A percentile compares a stretch with the other conserved stretches of the same genome.
Evolutionary conservation across 2,113 vertebrate species (phyloP).

Genomic region (Opisthocomus hoazin): DNA sequence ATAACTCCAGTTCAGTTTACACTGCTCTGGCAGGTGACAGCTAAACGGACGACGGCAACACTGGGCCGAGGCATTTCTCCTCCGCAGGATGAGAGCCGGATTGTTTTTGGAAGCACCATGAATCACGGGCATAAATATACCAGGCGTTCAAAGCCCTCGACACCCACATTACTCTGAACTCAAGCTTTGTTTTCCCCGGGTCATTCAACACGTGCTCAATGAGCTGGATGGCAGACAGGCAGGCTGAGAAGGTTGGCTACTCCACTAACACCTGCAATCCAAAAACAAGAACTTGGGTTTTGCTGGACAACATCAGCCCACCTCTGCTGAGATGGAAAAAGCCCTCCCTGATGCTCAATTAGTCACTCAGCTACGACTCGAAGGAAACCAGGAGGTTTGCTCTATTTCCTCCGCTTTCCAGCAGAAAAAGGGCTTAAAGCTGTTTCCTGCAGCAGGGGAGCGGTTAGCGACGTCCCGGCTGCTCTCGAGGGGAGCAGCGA

Average conservation of each 20-base stretch:
- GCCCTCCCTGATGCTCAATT: background rate
- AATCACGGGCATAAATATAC: constrained; percentile 3
- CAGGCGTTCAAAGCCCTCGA: background rate
- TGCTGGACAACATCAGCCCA: background rate
- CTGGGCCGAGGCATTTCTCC: background rate
- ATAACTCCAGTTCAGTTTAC: background rate
- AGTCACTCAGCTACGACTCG: background rate
- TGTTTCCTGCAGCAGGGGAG: background rate
- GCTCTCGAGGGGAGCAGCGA: background rate
- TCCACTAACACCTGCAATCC: background rate
- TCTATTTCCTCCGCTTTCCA: background rate
- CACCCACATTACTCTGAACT: background rate
- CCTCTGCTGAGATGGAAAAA: background rate
- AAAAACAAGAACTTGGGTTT: background rate
- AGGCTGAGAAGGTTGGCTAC: background rate
- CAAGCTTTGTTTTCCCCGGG: background rate
- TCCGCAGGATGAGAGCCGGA: background rate
- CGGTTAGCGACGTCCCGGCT: background rate
- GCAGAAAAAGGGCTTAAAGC: background rate
- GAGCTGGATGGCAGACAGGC: background rate
- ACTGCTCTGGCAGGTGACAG: background rate
- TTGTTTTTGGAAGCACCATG: background rate
- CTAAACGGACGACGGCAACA: background rate
- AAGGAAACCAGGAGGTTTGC: constrained; percentile 5
- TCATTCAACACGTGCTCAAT: background rate